Percentiles rank a stretch among this genome's conserved stretches.
phyloP scores from a whole-genome alignment of 2,888 invertebrate species.

The Chloroclystis v-ata region DNA sequence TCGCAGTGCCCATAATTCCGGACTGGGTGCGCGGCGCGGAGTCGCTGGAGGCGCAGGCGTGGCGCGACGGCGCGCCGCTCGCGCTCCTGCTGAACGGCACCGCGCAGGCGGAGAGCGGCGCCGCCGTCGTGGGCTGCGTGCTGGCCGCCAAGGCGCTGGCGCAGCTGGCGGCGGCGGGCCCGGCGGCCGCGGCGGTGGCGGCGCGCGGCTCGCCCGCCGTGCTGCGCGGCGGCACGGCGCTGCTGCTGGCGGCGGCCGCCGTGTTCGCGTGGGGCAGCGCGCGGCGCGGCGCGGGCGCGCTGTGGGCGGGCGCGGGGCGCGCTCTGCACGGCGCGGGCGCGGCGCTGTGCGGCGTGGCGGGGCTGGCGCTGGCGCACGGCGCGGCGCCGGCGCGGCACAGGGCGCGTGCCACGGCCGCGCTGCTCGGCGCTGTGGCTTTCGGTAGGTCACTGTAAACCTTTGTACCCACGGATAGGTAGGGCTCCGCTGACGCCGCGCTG shows the following conservation, averaged over 20 bases:
- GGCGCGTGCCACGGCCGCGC: conserved; percentile 32
- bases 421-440: conserved; percentile 50
- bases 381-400: conserved; percentile 43
- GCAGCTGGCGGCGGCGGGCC: conserved; percentile 54
- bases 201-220: conserved; percentile 44
- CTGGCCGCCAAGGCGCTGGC: conserved; percentile 44
- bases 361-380: conserved; percentile 52
- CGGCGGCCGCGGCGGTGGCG: conserved; percentile 53
- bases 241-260: conserved; percentile 42
- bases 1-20: conserved; percentile 70
- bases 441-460: no score
- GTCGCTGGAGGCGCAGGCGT: conserved; percentile 25
- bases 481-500: background rate
- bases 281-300: conserved; percentile 19
- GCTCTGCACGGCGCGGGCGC: conserved; percentile 56
- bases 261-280: conserved; percentile 24
- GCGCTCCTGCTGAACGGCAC: conserved; percentile 58
- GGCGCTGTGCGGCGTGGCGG: conserved; percentile 54
- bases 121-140: conserved; percentile 18
- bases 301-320: conserved; percentile 33
- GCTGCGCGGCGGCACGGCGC: conserved; percentile 48
- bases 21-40: conserved; percentile 49
- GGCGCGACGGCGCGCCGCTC: conserved; percentile 50
- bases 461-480: no score
- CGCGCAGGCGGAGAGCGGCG: conserved; percentile 38